Evolutionary conservation across 2,888 invertebrate species (phyloP).

Genomic region (Brachynemurus nebulosus): DNA sequence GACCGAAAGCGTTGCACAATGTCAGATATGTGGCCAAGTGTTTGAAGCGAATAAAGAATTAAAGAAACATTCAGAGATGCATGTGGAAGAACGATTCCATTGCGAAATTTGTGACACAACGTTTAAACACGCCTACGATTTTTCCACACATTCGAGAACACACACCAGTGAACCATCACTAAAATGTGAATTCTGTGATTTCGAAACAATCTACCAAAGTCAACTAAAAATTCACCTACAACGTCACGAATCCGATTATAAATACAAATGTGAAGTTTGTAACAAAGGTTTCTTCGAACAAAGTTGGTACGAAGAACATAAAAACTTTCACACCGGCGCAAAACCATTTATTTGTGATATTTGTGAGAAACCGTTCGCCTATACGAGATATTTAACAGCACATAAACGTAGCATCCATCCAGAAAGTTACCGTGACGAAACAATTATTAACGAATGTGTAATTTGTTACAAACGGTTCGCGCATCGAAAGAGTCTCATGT

Average conservation of each 20-base stretch:
- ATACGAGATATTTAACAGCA: conserved; percentile 35
- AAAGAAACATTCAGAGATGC: conserved; percentile 29
- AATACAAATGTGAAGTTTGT: conserved; percentile 39
- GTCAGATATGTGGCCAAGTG: conserved; percentile 29
- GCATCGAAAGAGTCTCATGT: conserved; percentile 29
- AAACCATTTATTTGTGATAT: conserved; percentile 35
- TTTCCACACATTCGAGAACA: conserved; percentile 26
- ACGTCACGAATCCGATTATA: conserved; percentile 27
- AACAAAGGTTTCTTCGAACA: conserved; percentile 36
- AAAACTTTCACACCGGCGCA: conserved; percentile 37
- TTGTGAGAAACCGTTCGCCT: conserved; percentile 35
- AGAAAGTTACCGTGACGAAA: conserved; percentile 25
- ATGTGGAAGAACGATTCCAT: conserved; percentile 27
- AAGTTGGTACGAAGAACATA: conserved; percentile 23
- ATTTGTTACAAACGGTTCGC: conserved; percentile 31
- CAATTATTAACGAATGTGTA: conserved; percentile 28
- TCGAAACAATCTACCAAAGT: conserved; percentile 24
- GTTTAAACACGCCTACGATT: conserved; percentile 29
- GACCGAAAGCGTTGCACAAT: conserved; percentile 12
- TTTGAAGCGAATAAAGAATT: conserved; percentile 25
- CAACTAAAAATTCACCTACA: conserved; percentile 28
- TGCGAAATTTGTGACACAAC: conserved; percentile 28
- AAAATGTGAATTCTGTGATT: conserved; percentile 29
- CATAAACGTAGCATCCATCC: conserved; percentile 38
- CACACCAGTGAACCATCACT: conserved; percentile 27